Evolutionary conservation across 2,888 invertebrate genomes (phyloP).

Genomic region (Aphidoletes aphidimyza): DNA sequence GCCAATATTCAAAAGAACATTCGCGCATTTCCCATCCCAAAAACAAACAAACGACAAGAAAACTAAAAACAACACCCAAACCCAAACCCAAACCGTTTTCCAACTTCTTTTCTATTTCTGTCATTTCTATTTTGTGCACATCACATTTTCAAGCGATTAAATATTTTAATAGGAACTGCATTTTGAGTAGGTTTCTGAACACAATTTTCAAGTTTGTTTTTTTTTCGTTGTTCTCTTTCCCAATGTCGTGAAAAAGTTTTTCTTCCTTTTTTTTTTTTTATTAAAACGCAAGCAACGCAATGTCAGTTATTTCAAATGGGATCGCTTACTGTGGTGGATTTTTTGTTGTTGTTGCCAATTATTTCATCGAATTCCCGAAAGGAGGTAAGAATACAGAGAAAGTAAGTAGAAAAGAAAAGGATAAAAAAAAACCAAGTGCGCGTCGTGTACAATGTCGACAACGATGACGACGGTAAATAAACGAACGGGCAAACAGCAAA

Average conservation of each 20-base stretch:
- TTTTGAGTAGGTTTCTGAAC: not conserved
- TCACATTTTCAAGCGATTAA: slow-evolving; percentile 3
- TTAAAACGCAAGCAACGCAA: not conserved
- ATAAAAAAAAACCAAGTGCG: no score
- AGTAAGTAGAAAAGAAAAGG: no score
- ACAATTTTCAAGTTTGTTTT: no score
- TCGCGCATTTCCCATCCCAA: not conserved
- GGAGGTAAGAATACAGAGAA: not conserved
- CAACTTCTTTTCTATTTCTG: not conserved
- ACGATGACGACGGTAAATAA: not conserved
- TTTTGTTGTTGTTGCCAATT: no score
- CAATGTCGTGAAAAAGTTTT: not conserved
- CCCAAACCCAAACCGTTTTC: not conserved
- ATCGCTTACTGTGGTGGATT: not conserved
- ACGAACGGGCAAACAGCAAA: not conserved
- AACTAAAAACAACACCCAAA: no score
- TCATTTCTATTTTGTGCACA: not conserved
- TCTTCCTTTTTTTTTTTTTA: no score
- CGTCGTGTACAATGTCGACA: no score
- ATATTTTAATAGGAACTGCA: slow-evolving; percentile 48
- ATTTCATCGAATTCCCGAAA: not conserved
- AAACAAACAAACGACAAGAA: not conserved
- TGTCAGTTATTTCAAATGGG: not conserved
- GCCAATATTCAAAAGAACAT: not conserved
- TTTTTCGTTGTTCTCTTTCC: no score